A percentile compares a stretch with the other conserved stretches of the same genome.
These are phyloP conservation scores for Ormyrus labotus DNA, from an alignment of 2,888 invertebrate genomes.

Conservation along the genomic window DNA sequence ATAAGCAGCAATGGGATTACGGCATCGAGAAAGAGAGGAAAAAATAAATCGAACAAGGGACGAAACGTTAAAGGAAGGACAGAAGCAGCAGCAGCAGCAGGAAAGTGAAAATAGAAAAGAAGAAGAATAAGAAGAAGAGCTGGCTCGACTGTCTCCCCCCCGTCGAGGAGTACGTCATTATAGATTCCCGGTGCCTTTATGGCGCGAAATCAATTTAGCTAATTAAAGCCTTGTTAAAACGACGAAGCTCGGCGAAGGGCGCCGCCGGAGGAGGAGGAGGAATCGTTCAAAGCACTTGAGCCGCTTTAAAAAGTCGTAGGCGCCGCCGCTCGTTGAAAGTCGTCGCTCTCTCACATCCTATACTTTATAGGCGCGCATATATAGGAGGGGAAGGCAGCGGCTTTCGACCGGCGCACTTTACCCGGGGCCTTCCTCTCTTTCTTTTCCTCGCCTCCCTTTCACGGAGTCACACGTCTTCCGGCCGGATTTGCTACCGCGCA, in stretches of 20 bases:
- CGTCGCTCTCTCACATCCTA: background rate
- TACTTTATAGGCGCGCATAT: background rate
- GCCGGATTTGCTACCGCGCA: background rate
- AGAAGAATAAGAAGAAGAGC: constrained; percentile 3
- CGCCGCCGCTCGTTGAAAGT: constrained; percentile 40
- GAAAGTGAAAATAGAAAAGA: constrained; percentile 10
- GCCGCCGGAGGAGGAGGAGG: background rate
- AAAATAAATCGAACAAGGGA: constrained; percentile 11
- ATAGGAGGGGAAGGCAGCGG: no score
- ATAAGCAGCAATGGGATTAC: constrained; percentile 13
- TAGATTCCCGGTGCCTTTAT: constrained; percentile 46
- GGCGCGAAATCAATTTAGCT: constrained; percentile 54
- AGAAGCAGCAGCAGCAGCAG: background rate
- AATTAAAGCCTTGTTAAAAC: constrained; percentile 55
- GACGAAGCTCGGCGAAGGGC: constrained; percentile 15
- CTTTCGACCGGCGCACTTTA: constrained; percentile 14
- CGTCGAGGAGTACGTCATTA: constrained; percentile 24
- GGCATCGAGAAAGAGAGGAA: background rate
- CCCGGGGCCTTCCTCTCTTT: background rate
- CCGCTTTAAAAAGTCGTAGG: constrained; percentile 32
- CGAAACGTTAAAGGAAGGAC: constrained; percentile 5
- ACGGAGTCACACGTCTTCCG: constrained; percentile 44
- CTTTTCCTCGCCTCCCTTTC: constrained; percentile 13
- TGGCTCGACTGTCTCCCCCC: background rate
- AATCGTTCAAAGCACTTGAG: constrained; percentile 39